Percentiles rank a stretch among this genome's conserved stretches.
These are phyloP conservation scores for Barnardius zonarius DNA, from an alignment of 2,113 vertebrate species.

Conservation along the genomic window DNA sequence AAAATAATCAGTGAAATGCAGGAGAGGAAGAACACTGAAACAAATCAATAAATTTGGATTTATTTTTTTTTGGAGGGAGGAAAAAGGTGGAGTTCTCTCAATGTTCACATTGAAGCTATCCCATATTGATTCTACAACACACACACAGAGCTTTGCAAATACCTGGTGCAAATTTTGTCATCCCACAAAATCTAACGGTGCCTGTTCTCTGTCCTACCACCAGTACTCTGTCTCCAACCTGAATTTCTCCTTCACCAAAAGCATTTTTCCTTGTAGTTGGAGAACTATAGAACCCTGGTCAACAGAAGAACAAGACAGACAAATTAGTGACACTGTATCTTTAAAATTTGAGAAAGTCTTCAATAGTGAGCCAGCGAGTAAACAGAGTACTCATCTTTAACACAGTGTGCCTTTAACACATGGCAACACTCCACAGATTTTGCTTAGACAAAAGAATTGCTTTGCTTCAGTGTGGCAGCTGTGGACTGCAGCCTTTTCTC, in stretches of 20 bases:
- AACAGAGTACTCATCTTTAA: background rate
- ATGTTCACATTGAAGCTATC: background rate
- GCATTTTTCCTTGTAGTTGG: conserved; percentile 71
- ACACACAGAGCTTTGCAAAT: background rate
- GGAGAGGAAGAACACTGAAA: background rate
- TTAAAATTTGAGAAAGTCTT: background rate
- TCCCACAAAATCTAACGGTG: conserved; percentile 86
- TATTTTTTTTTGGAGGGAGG: background rate
- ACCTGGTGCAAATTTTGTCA: conserved; percentile 95
- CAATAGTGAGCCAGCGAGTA: background rate
- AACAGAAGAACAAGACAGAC: background rate
- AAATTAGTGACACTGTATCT: background rate
- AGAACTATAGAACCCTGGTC: conserved; percentile 66
- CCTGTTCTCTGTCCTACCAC: conserved; percentile 94
- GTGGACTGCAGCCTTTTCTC: background rate
- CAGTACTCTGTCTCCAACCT: conserved; percentile 87
- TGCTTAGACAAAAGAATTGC: background rate
- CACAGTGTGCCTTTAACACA: background rate
- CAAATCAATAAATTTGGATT: background rate
- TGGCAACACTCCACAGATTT: background rate
- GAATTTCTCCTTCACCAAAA: conserved; percentile 75
- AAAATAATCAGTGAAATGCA: background rate
- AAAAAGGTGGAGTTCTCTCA: background rate
- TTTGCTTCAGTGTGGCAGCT: background rate
- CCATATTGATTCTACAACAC: background rate